phyloP scores from a whole-genome alignment of 1,140 invertebrate species.

The Steinernema feltiae region DNA sequence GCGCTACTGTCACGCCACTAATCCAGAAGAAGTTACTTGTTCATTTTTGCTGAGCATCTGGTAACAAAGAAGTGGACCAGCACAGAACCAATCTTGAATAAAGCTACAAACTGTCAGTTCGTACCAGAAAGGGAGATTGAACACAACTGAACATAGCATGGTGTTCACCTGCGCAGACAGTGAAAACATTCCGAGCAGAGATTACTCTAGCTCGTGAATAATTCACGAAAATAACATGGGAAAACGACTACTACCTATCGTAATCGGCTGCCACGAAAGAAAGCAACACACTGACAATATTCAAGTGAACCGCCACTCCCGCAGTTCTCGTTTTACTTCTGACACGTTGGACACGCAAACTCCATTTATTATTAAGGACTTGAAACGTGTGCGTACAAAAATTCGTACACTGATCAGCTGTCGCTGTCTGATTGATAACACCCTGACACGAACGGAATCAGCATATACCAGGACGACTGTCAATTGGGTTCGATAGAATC shows the following conservation, averaged over 20 bases:
- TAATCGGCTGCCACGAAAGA: not conserved
- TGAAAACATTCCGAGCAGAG: not conserved
- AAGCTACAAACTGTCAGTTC: too few relatives aligned
- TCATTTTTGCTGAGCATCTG: not conserved
- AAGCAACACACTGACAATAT: not conserved
- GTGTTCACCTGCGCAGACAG: not conserved
- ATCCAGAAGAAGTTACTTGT: not conserved
- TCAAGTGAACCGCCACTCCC: not conserved
- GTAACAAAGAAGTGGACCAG: too few relatives aligned
- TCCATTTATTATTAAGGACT: too few relatives aligned
- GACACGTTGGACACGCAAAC: too few relatives aligned
- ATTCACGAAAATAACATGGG: not conserved
- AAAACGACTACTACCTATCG: conserved; percentile 1
- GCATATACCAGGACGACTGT: not conserved
- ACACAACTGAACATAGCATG: not conserved
- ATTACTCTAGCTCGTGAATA: not conserved
- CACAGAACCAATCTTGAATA: too few relatives aligned
- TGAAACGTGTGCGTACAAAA: too few relatives aligned
- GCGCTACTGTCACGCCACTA: not conserved
- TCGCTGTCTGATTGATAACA: not conserved
- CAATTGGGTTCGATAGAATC: too few relatives aligned
- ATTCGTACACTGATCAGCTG: not conserved
- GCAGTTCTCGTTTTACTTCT: not conserved
- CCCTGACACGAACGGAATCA: not conserved
- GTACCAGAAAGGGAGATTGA: too few relatives aligned